A percentile compares a stretch with the other conserved stretches of the same genome.
Evolutionary conservation across 2,888 invertebrate species (phyloP).

Genomic region (Acanthosepion esculentum): DNA sequence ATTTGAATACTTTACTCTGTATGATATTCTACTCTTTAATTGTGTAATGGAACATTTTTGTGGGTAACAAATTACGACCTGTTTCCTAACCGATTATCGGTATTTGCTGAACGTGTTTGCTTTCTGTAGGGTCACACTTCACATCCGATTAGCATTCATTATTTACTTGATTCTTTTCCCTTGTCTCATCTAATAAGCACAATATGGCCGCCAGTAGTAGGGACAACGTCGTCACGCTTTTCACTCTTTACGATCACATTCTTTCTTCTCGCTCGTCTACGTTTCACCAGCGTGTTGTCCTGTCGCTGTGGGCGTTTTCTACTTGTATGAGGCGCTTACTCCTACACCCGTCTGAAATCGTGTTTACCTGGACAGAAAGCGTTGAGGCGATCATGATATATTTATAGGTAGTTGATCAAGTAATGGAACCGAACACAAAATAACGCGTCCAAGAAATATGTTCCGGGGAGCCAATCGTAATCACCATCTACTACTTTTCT

Average conservation of each 20-base stretch:
- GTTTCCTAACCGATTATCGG: background rate
- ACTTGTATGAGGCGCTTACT: background rate
- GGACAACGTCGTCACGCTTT: background rate
- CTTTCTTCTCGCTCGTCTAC: background rate
- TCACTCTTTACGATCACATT: background rate
- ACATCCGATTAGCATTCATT: background rate
- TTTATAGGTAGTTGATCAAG: background rate
- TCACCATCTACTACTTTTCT: background rate
- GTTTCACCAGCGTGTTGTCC: background rate
- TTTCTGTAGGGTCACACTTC: background rate
- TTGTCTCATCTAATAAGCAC: background rate
- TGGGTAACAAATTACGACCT: background rate
- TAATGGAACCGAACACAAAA: background rate
- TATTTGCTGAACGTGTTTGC: background rate
- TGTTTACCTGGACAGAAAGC: constrained; percentile 8
- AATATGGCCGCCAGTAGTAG: background rate
- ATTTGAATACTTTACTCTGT: too few species aligned
- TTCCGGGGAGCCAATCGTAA: background rate
- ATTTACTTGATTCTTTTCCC: background rate
- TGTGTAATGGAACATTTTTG: background rate
- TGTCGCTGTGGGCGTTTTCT: background rate
- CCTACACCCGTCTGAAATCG: background rate
- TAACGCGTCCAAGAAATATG: background rate
- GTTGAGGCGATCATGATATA: background rate
- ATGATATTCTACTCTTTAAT: background rate